A percentile compares a stretch with the other conserved stretches of the same genome.
These are phyloP conservation scores for Pyrgus malvae DNA, from an alignment of 2,888 invertebrate genomes.

Conservation along the genomic window DNA sequence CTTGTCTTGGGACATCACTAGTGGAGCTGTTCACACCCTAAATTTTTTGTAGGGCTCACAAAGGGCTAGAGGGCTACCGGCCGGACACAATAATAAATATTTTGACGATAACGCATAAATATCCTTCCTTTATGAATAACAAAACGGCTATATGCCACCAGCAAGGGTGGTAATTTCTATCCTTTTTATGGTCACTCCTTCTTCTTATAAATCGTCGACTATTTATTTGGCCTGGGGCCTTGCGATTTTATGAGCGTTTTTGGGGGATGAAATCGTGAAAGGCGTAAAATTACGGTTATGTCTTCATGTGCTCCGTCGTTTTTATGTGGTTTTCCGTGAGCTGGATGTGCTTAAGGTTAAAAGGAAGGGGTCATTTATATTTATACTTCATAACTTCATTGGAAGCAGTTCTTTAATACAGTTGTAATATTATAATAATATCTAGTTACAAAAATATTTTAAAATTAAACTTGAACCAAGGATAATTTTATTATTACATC, in stretches of 20 bases:
- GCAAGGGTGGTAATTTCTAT: slow-evolving; percentile 67
- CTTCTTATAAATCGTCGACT: slow-evolving; percentile 70
- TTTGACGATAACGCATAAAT: slow-evolving; percentile 81
- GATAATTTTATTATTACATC: no score
- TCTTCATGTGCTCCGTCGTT: slow-evolving; percentile 22
- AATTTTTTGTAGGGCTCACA: slow-evolving; percentile 71
- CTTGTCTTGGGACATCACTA: slow-evolving; percentile 54
- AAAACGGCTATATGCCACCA: slow-evolving; percentile 66
- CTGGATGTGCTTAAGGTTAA: background rate
- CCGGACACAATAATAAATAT: slow-evolving; percentile 80
- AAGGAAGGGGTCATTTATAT: no score
- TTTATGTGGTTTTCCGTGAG: slow-evolving; percentile 20
- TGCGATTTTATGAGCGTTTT: slow-evolving; percentile 47
- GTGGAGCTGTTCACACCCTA: slow-evolving; percentile 66
- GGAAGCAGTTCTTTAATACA: no score
- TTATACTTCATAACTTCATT: no score
- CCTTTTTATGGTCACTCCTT: slow-evolving; percentile 70
- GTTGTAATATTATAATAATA: no score
- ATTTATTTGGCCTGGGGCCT: slow-evolving; percentile 63
- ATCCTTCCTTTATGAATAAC: slow-evolving; percentile 79
- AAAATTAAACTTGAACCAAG: no score
- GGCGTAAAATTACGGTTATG: slow-evolving; percentile 29
- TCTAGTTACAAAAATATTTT: no score
- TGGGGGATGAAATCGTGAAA: slow-evolving; percentile 30
- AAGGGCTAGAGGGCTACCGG: slow-evolving; percentile 72